Percentiles rank a stretch among this genome's conserved stretches.
phyloP scores from a whole-genome alignment of 2,797 vertebrate species.

The Borostomias antarcticus region DNA sequence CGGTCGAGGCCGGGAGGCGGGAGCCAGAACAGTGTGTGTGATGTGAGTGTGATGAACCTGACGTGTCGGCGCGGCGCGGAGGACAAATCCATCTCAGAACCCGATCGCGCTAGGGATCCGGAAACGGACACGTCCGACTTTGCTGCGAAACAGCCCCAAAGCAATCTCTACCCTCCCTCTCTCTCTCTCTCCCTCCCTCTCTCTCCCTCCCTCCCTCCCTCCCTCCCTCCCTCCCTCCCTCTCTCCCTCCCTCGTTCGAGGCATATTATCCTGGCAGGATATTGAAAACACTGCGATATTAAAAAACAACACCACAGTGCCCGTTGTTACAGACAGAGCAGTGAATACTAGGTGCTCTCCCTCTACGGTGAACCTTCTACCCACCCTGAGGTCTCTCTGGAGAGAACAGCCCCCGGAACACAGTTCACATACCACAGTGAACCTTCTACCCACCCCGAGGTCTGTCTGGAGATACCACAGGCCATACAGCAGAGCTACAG shows the following conservation, averaged over 20 bases:
- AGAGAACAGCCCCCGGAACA: neutral
- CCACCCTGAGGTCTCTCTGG: neutral
- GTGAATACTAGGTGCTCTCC: neutral
- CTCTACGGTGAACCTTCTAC: neutral
- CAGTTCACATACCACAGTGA: too few relatives aligned
- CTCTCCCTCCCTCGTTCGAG: neutral
- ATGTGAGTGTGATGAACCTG: too few relatives aligned
- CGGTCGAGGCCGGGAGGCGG: too few relatives aligned
- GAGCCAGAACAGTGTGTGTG: too few relatives aligned
- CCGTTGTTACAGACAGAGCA: neutral
- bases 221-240: neutral
- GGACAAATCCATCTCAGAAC: neutral
- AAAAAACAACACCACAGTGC: neutral
- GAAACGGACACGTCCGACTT: neutral
- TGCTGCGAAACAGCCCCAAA: neutral
- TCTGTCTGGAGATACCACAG: too few relatives aligned
- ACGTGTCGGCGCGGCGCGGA: too few relatives aligned
- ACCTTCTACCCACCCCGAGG: too few relatives aligned
- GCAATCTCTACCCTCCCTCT: neutral
- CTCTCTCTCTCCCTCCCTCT: neutral
- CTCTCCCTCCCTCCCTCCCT: neutral
- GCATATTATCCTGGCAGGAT: constrained; percentile 1
- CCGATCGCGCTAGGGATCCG: neutral
- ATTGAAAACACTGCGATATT: neutral
- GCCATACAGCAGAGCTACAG: too few relatives aligned